These are phyloP conservation scores for Panulirus ornatus DNA, from an alignment of 1,140 invertebrate species.

Conservation along the genomic window DNA sequence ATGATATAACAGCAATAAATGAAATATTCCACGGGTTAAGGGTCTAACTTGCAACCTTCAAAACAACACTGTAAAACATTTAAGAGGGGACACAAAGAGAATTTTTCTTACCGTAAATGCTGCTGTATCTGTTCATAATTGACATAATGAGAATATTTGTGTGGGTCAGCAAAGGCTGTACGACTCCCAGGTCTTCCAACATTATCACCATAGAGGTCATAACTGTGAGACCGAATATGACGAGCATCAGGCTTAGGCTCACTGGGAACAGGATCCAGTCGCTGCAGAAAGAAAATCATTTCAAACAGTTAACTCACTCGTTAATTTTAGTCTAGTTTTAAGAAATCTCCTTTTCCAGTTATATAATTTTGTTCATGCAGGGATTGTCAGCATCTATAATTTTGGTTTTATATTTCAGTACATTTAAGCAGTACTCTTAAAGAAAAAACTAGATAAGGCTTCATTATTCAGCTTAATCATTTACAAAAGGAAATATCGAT, in stretches of 20 bases:
- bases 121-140: conserved; percentile 92
- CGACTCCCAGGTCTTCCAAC: conserved; percentile 80
- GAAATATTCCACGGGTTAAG: not conserved
- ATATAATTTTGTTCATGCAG: no score
- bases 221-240: conserved; percentile 79
- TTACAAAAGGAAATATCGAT: no score
- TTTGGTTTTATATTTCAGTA: no score
- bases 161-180: conserved; percentile 80
- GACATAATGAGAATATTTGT: conserved; percentile 87
- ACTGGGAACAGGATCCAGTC: conserved; percentile 53
- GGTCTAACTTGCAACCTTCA: not conserved
- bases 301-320: not conserved
- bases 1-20: not conserved
- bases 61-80: not conserved
- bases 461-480: no score
- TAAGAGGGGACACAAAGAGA: no score
- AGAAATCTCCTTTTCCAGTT: no score
- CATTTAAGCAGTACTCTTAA: no score
- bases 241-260: conserved; percentile 76
- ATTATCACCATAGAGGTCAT: conserved; percentile 79
- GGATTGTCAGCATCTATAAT: no score
- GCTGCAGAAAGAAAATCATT: conserved; percentile 30
- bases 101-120: conserved; percentile 84
- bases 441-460: no score
- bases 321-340: not conserved